A percentile compares a stretch with the other conserved stretches of the same genome.
Evolutionary conservation across 2,888 invertebrate species (phyloP).

Genomic region (Hecatera dysodea): DNA sequence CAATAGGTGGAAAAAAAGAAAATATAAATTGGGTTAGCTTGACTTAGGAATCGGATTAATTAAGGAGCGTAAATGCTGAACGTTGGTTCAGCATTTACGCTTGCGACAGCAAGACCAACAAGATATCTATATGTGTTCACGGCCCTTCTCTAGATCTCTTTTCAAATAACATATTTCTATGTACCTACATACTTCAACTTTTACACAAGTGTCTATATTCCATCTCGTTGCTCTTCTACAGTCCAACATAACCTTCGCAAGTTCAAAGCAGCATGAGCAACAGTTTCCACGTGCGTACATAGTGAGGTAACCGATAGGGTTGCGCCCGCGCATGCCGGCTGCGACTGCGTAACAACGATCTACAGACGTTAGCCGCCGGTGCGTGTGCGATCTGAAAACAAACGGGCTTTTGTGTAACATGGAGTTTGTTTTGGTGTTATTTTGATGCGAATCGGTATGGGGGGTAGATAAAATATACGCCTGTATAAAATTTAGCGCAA

Average conservation of each 20-base stretch:
- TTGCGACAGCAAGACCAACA: too few relatives aligned
- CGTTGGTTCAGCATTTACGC: too few relatives aligned
- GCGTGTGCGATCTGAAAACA: conserved; percentile 63
- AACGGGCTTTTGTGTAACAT: conserved; percentile 52
- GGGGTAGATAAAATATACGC: conserved; percentile 1
- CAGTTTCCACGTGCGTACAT: conserved; percentile 74
- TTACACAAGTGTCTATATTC: too few relatives aligned
- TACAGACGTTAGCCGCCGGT: conserved; percentile 68
- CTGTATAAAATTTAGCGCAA: not conserved
- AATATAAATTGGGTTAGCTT: too few relatives aligned
- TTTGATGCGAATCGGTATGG: conserved; percentile 33
- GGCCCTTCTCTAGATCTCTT: too few relatives aligned
- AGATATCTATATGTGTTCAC: too few relatives aligned
- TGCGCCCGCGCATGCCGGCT: conserved; percentile 73
- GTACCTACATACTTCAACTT: too few relatives aligned
- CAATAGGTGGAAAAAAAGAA: too few relatives aligned
- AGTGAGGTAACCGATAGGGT: conserved; percentile 82
- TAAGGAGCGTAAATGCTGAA: too few relatives aligned
- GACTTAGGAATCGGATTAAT: too few relatives aligned
- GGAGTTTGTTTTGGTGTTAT: conserved; percentile 52
- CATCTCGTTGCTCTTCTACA: too few relatives aligned
- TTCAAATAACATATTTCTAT: too few relatives aligned
- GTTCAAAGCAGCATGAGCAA: conserved; percentile 72
- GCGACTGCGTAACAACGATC: conserved; percentile 71
- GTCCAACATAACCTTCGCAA: conserved; percentile 21